These are phyloP conservation scores for Syritta pipiens DNA, from an alignment of 2,888 invertebrate genomes.

Conservation along the genomic window DNA sequence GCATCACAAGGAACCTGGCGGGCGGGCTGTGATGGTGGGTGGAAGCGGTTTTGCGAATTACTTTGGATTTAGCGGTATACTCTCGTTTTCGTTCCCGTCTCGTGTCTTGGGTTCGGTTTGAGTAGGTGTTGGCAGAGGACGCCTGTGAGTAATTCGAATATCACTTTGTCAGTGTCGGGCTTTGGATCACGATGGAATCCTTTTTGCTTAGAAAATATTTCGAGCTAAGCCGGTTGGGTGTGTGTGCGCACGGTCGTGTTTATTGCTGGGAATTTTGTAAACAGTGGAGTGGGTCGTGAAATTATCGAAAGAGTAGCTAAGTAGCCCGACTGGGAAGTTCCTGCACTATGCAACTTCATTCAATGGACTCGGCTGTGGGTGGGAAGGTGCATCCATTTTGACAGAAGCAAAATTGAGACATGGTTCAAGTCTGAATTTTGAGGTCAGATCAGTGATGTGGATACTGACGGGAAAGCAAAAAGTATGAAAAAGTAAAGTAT, in stretches of 20 bases:
- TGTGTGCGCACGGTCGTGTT: background rate
- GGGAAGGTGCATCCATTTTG: no score
- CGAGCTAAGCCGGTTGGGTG: background rate
- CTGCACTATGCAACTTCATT: no score
- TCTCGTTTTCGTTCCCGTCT: background rate
- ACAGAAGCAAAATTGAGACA: no score
- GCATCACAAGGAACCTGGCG: background rate
- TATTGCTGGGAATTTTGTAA: no score
- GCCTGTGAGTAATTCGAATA: constrained; percentile 30
- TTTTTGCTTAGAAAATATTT: background rate
- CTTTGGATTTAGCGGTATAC: constrained; percentile 32
- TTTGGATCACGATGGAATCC: constrained; percentile 12
- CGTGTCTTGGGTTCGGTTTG: background rate
- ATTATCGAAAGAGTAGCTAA: no score
- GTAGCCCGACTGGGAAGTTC: no score
- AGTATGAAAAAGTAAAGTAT: no score
- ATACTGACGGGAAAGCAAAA: no score
- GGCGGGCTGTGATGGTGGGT: background rate
- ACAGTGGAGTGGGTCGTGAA: no score
- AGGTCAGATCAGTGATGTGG: no score
- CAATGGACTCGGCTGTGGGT: no score
- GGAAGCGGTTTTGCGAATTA: constrained; percentile 37
- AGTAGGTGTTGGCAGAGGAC: constrained; percentile 25
- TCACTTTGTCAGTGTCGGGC: constrained; percentile 31
- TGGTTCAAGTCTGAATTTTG: no score